These are phyloP conservation scores for Pterobdella sp. DNA, from an alignment of 2,888 invertebrate genomes.

Conservation along the genomic window DNA sequence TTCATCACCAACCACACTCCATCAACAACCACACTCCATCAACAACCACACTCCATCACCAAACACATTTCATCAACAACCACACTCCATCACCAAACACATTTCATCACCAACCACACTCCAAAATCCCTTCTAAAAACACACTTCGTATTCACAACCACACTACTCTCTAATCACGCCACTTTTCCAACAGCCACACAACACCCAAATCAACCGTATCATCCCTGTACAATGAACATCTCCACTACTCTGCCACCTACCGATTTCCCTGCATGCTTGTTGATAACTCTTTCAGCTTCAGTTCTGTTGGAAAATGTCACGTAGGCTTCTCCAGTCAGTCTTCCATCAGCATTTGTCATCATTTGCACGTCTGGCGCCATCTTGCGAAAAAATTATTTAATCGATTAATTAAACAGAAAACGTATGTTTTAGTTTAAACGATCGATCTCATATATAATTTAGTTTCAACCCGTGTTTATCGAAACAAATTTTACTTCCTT, in stretches of 20 bases:
- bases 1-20: not conserved
- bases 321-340: constrained; percentile 52
- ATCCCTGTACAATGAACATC: constrained; percentile 47
- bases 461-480: no score
- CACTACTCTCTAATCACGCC: not conserved
- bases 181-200: not conserved
- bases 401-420: not conserved
- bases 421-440: no score
- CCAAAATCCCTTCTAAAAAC: no score
- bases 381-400: constrained; percentile 27
- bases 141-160: not conserved
- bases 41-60: not conserved
- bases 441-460: no score
- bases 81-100: no score
- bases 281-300: constrained; percentile 53
- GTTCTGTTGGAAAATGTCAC: constrained; percentile 51
- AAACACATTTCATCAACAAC: not conserved
- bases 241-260: constrained; percentile 53
- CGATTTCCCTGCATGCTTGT: constrained; percentile 44
- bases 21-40: not conserved
- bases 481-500: no score
- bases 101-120: no score
- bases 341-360: constrained; percentile 51
- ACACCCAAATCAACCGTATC: not conserved
- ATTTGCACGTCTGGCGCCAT: constrained; percentile 53